These are phyloP conservation scores for Lasioglossum marginatum DNA, from an alignment of 2,888 invertebrate genomes.

Conservation along the genomic window DNA sequence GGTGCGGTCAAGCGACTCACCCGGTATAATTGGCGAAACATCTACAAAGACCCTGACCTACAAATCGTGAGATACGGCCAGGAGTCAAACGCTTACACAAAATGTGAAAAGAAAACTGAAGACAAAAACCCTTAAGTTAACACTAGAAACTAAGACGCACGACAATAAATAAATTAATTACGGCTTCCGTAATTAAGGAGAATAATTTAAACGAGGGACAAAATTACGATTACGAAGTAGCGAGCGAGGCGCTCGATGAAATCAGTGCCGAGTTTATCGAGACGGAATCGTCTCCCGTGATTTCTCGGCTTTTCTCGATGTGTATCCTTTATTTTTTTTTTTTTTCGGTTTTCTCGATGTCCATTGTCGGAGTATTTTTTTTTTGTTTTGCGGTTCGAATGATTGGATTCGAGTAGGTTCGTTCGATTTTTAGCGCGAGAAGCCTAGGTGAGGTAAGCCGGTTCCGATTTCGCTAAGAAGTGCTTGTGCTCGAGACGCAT, in stretches of 20 bases:
- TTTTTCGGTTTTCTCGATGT: conserved; percentile 1
- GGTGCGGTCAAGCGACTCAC: too few species aligned
- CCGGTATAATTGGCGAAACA: neutral
- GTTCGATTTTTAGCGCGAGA: neutral
- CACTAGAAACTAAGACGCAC: conserved; percentile 54
- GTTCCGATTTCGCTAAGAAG: conserved; percentile 80
- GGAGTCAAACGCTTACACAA: too few species aligned
- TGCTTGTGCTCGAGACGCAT: conserved; percentile 80
- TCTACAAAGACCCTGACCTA: neutral
- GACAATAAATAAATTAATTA: conserved; percentile 63
- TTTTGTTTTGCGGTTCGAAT: neutral
- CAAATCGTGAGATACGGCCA: too few species aligned
- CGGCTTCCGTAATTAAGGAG: conserved; percentile 3
- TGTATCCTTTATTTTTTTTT: neutral
- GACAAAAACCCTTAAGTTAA: conserved; percentile 46
- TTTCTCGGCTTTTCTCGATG: conserved; percentile 5
- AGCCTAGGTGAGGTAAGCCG: conserved; percentile 78
- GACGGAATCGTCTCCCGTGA: neutral
- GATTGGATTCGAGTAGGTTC: neutral
- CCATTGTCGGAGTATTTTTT: neutral
- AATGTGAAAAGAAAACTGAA: neutral
- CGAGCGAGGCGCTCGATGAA: conserved; percentile 24
- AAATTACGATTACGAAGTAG: conserved; percentile 45
- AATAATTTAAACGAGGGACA: conserved; percentile 32
- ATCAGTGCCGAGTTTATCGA: conserved; percentile 5